Evolutionary conservation across 2,797 vertebrate species (phyloP), one percentile per base, ranked within the genome.

Genomic region (Eospalax fontanierii): DNA sequence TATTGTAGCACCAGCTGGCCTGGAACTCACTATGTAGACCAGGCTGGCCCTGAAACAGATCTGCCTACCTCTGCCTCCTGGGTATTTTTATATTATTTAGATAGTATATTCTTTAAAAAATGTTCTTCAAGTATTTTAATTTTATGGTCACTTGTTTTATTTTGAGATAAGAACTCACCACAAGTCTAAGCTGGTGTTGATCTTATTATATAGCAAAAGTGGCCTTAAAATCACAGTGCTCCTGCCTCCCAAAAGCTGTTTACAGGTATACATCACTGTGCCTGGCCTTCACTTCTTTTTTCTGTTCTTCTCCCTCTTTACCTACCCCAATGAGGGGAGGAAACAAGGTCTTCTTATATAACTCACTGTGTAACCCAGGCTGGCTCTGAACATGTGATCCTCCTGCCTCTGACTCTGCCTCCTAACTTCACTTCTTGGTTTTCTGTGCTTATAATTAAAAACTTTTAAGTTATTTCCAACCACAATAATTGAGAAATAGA

Each of bases 1-100:
- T n/a, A n/a, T n/a, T n/a, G n/a, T n/a, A n/a, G n/a, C n/a, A n/a
- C n/a, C n/a, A n/a, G n/a, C n/a, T n/a, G n/a, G n/a, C n/a, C n/a
- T n/a, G n/a, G n/a, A n/a, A n/a, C n/a, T n/a, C n/a, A n/a, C n/a
- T n/a, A n/a, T n/a, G n/a, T n/a, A n/a, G n/a, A n/a, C n/a, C n/a
- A n/a, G n/a, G n/a, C n/a, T n/a, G n/a, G n/a, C n/a, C n/a, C n/a
- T n/a, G n/a, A n/a, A n/a, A n/a, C n/a, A n/a, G n/a, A n/a, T n/a
- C n/a, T n/a, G n/a, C n/a, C n/a, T n/a, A n/a, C n/a, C n/a, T n/a
- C n/a, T n/a, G n/a, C n/a, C n/a, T n/a, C n/a, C n/a, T n/a, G 24
- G 33, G 91, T 40, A 83, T 79, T 93, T 93, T 94, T 95, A 75
- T 83, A 92, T 43, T n/a, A 68, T 63, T 92, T 90, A 87, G 26